Percentiles rank a stretch among this genome's conserved stretches.
phyloP scores from a whole-genome alignment of 2,113 vertebrate species.

The Protobothrops flavoviridis region DNA sequence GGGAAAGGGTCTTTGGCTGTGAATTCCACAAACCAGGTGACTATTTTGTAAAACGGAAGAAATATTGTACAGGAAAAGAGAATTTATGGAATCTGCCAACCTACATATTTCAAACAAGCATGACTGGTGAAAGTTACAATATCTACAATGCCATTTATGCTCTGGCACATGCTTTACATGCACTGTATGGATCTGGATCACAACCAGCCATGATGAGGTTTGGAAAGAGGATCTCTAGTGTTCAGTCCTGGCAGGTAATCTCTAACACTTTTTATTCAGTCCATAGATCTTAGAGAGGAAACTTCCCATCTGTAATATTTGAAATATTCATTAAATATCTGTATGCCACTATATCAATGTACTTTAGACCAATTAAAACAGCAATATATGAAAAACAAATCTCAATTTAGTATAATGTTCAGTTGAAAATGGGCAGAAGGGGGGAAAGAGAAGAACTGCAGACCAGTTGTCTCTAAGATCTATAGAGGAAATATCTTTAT shows the following conservation, averaged over 20 bases:
- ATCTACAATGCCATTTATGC: neutral
- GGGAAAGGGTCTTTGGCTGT: neutral
- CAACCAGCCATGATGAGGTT: neutral
- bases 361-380: too few species aligned
- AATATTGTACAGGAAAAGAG: neutral
- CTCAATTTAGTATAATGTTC: too few species aligned
- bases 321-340: neutral
- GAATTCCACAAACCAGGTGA: neutral
- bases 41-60: neutral
- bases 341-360: too few species aligned
- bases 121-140: neutral
- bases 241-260: too few species aligned
- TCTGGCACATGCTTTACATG: neutral
- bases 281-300: too few species aligned
- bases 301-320: too few species aligned
- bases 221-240: neutral
- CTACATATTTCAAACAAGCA: neutral
- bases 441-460: too few species aligned
- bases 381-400: too few species aligned
- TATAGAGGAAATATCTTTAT: too few species aligned
- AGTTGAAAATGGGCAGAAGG: too few species aligned
- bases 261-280: too few species aligned
- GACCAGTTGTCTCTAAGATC: too few species aligned
- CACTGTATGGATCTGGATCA: neutral
- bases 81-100: neutral